Percentiles rank a stretch among this genome's conserved stretches.
Conservation (phyloP, 2,888 invertebrate genomes). For the Poecilus cupreus region DNA sequence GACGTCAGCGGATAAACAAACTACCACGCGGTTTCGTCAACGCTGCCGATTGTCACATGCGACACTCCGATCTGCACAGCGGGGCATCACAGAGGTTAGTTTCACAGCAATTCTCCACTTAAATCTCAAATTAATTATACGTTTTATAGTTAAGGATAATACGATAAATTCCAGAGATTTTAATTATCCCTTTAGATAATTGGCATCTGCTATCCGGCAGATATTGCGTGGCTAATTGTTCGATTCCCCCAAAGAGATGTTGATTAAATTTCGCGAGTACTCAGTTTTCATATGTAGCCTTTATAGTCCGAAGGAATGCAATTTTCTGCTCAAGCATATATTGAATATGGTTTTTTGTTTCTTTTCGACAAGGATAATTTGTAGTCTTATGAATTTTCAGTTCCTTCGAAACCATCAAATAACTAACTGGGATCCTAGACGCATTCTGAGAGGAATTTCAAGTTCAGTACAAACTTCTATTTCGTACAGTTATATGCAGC, state of each 20-base stretch:
- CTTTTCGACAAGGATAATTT: conserved; percentile 23
- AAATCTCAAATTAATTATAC: too few relatives aligned
- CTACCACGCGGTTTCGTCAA: conserved; percentile 29
- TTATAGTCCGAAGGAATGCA: conserved; percentile 38
- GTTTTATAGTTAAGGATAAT: too few relatives aligned
- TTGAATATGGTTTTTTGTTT: conserved; percentile 28
- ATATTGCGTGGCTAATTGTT: conserved; percentile 31
- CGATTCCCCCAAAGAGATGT: conserved; percentile 10
- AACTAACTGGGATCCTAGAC: conserved; percentile 20
- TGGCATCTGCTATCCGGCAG: conserved; percentile 11
- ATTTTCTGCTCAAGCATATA: conserved; percentile 29
- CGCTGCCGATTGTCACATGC: conserved; percentile 27
- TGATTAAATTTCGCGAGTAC: conserved; percentile 38
- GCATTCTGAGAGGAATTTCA: conserved; percentile 16
- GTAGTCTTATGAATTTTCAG: conserved; percentile 34
- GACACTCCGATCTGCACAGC: background rate
- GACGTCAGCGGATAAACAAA: conserved; percentile 29
- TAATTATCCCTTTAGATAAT: conserved; percentile 12
- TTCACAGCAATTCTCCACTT: too few relatives aligned
- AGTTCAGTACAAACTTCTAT: conserved; percentile 25
- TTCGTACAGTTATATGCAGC: background rate
- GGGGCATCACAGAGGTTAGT: conserved; percentile 42
- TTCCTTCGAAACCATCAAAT: conserved; percentile 29
- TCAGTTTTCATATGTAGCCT: conserved; percentile 34
- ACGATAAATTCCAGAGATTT: conserved; percentile 17